phyloP scores from a whole-genome alignment of 1,140 invertebrate species.

The Heliconius melpomene region DNA sequence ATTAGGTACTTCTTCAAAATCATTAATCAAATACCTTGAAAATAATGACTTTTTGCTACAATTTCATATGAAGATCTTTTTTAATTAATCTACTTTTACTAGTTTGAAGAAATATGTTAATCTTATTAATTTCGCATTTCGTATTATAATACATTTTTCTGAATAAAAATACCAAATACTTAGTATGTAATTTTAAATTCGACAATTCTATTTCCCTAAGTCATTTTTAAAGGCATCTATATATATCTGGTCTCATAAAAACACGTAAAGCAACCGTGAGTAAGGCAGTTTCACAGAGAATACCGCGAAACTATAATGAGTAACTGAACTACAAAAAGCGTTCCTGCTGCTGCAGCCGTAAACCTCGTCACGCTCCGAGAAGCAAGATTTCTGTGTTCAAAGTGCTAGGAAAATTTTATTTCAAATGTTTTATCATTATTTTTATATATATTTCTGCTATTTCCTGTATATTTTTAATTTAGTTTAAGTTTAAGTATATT shows the following conservation, averaged over 20 bases:
- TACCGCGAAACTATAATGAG: constrained; percentile 47
- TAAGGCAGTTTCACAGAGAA: constrained; percentile 34
- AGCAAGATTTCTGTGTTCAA: constrained; percentile 18
- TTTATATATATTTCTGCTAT: neutral
- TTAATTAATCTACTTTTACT: neutral
- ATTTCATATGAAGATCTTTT: no score
- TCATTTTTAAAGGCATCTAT: neutral
- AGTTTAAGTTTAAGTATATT: no score
- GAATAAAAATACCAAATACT: neutral
- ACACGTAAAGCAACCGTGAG: constrained; percentile 24
- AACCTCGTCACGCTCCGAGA: constrained; percentile 32
- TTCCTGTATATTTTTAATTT: neutral
- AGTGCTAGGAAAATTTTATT: constrained; percentile 9
- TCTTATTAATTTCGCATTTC: neutral
- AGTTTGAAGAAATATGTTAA: neutral
- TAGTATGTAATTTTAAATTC: neutral
- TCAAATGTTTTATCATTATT: neutral
- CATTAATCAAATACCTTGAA: no score
- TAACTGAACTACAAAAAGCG: constrained; percentile 31
- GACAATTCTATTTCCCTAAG: neutral
- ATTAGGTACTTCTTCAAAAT: no score
- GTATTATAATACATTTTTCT: neutral
- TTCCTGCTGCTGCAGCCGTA: constrained; percentile 24
- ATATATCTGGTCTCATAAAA: constrained; percentile 17
- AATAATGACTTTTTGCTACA: no score